These are phyloP conservation scores for Drosophila dunni DNA, from an alignment of 1,140 invertebrate species.

Conservation along the genomic window DNA sequence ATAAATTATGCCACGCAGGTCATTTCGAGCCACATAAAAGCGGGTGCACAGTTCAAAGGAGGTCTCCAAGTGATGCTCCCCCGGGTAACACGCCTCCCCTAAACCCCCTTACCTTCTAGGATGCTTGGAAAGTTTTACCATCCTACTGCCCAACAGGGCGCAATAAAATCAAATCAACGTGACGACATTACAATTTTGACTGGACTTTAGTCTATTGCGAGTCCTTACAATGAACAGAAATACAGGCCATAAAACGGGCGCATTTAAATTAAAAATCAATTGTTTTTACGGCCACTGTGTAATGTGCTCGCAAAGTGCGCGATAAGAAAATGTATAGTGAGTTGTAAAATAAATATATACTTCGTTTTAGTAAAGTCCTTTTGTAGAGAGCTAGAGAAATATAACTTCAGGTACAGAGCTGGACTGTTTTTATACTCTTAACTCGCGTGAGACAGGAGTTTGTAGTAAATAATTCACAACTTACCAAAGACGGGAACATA, in stretches of 20 bases:
- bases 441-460: no score
- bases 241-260: slow-evolving; percentile 56
- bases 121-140: slow-evolving; percentile 24
- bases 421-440: no score
- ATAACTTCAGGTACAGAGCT: no score
- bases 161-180: slow-evolving; percentile 81
- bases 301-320: not conserved
- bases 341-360: not conserved
- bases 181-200: slow-evolving; percentile 65
- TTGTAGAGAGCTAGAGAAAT: no score
- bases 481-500: no score
- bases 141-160: slow-evolving; percentile 54
- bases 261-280: slow-evolving; percentile 82
- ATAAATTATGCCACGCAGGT: slow-evolving; percentile 69
- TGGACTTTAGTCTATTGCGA: slow-evolving; percentile 3
- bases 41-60: slow-evolving; percentile 28
- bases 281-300: slow-evolving; percentile 26
- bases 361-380: not conserved
- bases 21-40: slow-evolving; percentile 58
- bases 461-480: no score
- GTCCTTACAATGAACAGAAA: slow-evolving; percentile 1
- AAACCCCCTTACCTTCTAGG: not conserved
- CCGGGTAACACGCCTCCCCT: not conserved
- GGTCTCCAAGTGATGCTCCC: slow-evolving; percentile 6
- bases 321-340: not conserved